Evolutionary conservation across 2,888 invertebrate genomes (phyloP).

Genomic region (Spialia ferax): DNA sequence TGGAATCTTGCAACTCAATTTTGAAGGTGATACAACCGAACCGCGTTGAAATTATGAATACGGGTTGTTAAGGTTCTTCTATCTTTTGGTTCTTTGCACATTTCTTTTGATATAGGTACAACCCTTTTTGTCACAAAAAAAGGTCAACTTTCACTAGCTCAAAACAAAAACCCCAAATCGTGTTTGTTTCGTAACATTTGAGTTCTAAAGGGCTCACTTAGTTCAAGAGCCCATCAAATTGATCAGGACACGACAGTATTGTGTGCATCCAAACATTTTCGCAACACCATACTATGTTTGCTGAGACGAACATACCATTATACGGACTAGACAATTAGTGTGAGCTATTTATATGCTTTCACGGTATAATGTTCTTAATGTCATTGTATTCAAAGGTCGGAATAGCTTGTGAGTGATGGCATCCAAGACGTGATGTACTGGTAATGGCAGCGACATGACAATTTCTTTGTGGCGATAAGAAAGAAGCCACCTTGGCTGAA

Average conservation of each 20-base stretch:
- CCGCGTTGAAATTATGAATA: too few relatives aligned
- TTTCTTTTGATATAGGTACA: too few relatives aligned
- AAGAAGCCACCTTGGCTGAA: slow-evolving; percentile 42
- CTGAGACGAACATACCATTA: slow-evolving; percentile 14
- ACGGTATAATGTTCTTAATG: slow-evolving; percentile 20
- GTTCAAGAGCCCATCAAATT: slow-evolving; percentile 20
- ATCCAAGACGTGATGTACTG: slow-evolving; percentile 21
- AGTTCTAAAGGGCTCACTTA: slow-evolving; percentile 10
- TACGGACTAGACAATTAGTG: slow-evolving; percentile 24
- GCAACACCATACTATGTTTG: slow-evolving; percentile 25
- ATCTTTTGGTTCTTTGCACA: too few relatives aligned
- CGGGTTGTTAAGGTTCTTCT: too few relatives aligned
- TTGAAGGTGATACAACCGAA: too few relatives aligned
- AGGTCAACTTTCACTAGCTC: not conserved
- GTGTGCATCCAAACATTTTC: slow-evolving; percentile 24
- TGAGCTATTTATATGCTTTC: slow-evolving; percentile 6
- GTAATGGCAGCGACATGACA: slow-evolving; percentile 34
- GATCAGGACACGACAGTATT: slow-evolving; percentile 30
- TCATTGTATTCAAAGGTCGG: not conserved
- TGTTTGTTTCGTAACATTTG: slow-evolving; percentile 10
- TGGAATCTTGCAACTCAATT: too few relatives aligned
- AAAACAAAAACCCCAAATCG: not conserved
- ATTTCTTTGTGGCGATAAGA: slow-evolving; percentile 40
- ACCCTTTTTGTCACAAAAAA: not conserved
- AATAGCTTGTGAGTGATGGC: slow-evolving; percentile 8